These are phyloP conservation scores for Oreochromis tanganicae DNA, from an alignment of 2,113 vertebrate species.

Conservation along the genomic window DNA sequence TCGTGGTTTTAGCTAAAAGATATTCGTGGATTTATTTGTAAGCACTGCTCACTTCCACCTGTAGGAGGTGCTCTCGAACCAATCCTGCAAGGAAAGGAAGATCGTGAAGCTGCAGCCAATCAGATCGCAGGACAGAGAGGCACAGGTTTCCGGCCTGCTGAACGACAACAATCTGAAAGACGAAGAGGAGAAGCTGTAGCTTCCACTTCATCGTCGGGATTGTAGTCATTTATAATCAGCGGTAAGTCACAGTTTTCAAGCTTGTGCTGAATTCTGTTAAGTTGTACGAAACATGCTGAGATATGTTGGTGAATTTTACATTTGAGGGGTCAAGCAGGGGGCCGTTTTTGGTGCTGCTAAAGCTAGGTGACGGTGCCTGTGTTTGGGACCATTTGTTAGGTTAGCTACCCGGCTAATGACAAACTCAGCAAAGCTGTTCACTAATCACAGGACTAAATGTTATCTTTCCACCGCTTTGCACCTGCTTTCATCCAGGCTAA, in stretches of 20 bases:
- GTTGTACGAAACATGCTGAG: accelerated
- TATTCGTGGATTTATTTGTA: too few relatives aligned
- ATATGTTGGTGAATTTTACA: neutral
- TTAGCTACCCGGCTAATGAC: neutral
- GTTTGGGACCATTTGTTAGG: neutral
- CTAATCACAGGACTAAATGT: neutral
- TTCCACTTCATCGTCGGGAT: neutral
- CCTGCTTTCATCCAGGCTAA: neutral
- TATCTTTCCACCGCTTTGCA: neutral
- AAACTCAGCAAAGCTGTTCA: neutral
- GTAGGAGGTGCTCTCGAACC: neutral
- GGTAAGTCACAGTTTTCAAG: neutral
- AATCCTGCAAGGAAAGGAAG: neutral
- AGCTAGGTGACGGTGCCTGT: constrained; percentile 23
- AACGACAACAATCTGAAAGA: constrained; percentile 44
- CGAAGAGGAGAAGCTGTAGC: constrained; percentile 27
- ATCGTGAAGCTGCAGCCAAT: constrained; percentile 38
- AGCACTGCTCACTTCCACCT: neutral
- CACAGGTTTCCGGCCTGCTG: constrained; percentile 41
- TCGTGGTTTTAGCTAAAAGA: neutral
- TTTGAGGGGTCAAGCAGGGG: constrained; percentile 20
- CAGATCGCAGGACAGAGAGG: constrained; percentile 2
- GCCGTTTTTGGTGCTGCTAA: constrained; percentile 4
- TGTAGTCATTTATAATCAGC: neutral
- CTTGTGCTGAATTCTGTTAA: neutral